phyloP scores from a whole-genome alignment of 2,888 invertebrate species.

The Polia nebulosa region DNA sequence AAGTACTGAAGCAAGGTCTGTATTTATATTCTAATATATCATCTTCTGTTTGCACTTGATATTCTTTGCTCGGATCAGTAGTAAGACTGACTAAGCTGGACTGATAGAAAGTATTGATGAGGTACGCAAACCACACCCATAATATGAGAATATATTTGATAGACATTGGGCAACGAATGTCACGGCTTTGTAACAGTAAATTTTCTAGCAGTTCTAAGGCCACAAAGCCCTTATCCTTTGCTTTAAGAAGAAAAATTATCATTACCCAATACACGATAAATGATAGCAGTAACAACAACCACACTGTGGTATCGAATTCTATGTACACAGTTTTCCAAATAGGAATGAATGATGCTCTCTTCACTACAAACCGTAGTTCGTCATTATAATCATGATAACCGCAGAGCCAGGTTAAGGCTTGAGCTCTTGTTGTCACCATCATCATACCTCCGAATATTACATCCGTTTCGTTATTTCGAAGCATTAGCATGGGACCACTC shows the following conservation, averaged over 20 bases:
- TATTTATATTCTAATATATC: constrained; percentile 70
- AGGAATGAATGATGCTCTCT: constrained; percentile 63
- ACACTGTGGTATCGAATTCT: constrained; percentile 71
- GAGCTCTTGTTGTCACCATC: constrained; percentile 49
- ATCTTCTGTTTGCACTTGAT: constrained; percentile 72
- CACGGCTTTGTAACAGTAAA: constrained; percentile 68
- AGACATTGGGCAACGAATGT: constrained; percentile 54
- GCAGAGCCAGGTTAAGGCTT: constrained; percentile 68
- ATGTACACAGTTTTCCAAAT: constrained; percentile 71
- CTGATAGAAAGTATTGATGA: constrained; percentile 74
- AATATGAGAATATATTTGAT: constrained; percentile 65
- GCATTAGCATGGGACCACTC: constrained; percentile 53
- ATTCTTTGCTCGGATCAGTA: constrained; percentile 68
- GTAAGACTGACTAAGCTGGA: constrained; percentile 74
- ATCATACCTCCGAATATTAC: constrained; percentile 64
- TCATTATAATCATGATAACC: constrained; percentile 71
- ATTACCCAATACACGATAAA: constrained; percentile 67
- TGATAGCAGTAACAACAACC: constrained; percentile 68
- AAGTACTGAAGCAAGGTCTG: constrained; percentile 75
- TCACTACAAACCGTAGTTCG: constrained; percentile 70
- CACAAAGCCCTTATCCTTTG: constrained; percentile 67
- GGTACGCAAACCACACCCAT: constrained; percentile 75
- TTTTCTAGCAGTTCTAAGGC: constrained; percentile 70
- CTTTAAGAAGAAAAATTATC: constrained; percentile 56
- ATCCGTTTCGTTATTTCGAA: constrained; percentile 67